Evolutionary conservation across 2,113 vertebrate genomes (phyloP), one percentile per base, ranked within the genome.

Genomic region (Petrocephalus microphthalmus): DNA sequence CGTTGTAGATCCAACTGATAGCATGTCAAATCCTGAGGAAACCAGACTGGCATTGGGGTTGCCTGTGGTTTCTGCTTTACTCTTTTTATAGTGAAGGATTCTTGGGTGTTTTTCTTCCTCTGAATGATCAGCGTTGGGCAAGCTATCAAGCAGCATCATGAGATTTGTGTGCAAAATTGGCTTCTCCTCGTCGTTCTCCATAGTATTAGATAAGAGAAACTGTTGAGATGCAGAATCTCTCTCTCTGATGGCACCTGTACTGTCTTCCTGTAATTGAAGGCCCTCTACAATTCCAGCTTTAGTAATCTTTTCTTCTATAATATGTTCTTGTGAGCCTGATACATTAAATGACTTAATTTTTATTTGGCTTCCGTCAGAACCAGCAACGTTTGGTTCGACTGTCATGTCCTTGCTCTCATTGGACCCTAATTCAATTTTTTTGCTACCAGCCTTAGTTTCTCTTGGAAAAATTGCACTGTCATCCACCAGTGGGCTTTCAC

Each of bases 141-240:
- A 89, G 85, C 92, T 22, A 5, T 86, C 51, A 60, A 92, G 57
- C 0, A 91, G 91, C 25, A 85, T 91, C 7, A 64, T 67, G 0
- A 93, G 51, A 81, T 92, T 93, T 2, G 91, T 91, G 0, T 92
- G 52, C 64, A 51, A 52, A 85, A 94, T 3, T 89, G 94, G 52
- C 85, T 95, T 93, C n/a, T 93, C 90, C 1, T 94, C 93, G 0
- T 94, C 92, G 53, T 49, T 90, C 89, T 94, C 92, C 71, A 93
- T 92, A 0, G 95, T 94, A 29, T 94, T 89, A 25, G 94, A 91
- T 5, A 95, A 95, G 0, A 94, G 93, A 85, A 94, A 90, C 11
- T 94, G 92, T 33, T 91, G 90, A 29, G 94, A 85, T 0, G 95
- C 92, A 89, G 92, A 93, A 2, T 89, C 87, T 29, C 90, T 84